Evolutionary conservation across 2,888 invertebrate genomes (phyloP).

Genomic region (Tetranychus truncatus): DNA sequence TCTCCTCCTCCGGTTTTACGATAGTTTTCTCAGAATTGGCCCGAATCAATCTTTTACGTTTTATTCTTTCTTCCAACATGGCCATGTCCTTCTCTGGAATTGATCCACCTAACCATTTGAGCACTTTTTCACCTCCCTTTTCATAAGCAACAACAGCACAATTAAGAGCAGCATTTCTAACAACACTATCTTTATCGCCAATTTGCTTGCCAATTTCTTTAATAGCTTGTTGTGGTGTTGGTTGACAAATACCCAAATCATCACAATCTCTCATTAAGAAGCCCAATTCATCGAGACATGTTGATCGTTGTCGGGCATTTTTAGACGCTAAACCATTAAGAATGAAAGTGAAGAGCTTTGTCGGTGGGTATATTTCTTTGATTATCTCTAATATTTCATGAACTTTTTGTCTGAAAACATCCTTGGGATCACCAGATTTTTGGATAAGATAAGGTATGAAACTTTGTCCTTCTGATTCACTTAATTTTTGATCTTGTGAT

Average conservation of each 20-base stretch:
- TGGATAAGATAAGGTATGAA: constrained; percentile 85
- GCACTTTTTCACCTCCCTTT: constrained; percentile 71
- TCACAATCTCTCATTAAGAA: constrained; percentile 68
- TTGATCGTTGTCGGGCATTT: constrained; percentile 77
- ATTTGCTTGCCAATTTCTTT: constrained; percentile 85
- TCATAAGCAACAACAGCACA: constrained; percentile 75
- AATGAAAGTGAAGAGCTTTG: constrained; percentile 67
- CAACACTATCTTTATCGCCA: constrained; percentile 83
- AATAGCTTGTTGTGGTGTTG: constrained; percentile 56
- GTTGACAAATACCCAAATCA: constrained; percentile 63
- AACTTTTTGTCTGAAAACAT: constrained; percentile 74
- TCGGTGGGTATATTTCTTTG: constrained; percentile 64
- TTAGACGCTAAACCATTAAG: constrained; percentile 93
- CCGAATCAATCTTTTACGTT: constrained; percentile 38
- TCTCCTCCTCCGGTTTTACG: neutral
- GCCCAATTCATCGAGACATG: constrained; percentile 74
- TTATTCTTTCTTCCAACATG: constrained; percentile 83
- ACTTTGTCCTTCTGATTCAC: constrained; percentile 72
- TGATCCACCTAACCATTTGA: constrained; percentile 60
- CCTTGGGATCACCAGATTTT: constrained; percentile 74
- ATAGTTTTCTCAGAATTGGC: constrained; percentile 1
- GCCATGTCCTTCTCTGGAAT: constrained; percentile 85
- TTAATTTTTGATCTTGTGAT: constrained; percentile 60
- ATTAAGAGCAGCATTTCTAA: constrained; percentile 85
- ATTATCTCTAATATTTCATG: constrained; percentile 65